Evolutionary conservation across 2,888 invertebrate genomes (phyloP).

Genomic region (Criorhina ranunculi): DNA sequence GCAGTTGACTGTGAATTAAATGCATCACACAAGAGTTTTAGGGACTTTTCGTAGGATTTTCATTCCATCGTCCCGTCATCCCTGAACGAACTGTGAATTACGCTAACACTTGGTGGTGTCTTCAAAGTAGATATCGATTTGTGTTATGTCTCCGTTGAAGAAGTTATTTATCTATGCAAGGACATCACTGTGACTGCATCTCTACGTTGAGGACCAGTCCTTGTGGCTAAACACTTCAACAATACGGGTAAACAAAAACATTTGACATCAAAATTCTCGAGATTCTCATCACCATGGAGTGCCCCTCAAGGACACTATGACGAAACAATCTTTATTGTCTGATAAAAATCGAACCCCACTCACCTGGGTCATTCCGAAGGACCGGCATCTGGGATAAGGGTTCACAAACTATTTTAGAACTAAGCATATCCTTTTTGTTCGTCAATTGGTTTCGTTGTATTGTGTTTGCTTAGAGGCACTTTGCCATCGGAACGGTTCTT

Average conservation of each 20-base stretch:
- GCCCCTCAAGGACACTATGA: slow-evolving; percentile 2
- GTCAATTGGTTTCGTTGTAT: slow-evolving; percentile 29
- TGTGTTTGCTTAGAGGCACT: slow-evolving; percentile 41
- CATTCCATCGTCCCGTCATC: slow-evolving; percentile 70
- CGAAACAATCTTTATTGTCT: slow-evolving; percentile 31
- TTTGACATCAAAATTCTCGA: slow-evolving; percentile 68
- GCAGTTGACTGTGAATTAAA: slow-evolving; percentile 66
- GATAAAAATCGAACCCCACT: slow-evolving; percentile 63
- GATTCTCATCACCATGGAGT: slow-evolving; percentile 52
- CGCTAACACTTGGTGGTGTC: slow-evolving; percentile 60
- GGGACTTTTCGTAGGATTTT: slow-evolving; percentile 71
- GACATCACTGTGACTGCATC: slow-evolving; percentile 52
- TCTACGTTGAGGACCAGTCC: slow-evolving; percentile 7
- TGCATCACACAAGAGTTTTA: slow-evolving; percentile 69
- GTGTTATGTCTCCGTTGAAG: background rate
- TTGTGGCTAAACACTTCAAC: slow-evolving; percentile 39
- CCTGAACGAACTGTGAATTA: slow-evolving; percentile 72
- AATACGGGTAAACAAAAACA: slow-evolving; percentile 67
- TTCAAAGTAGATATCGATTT: slow-evolving; percentile 44
- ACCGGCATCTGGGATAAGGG: slow-evolving; percentile 48
- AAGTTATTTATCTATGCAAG: slow-evolving; percentile 53
- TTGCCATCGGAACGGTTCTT: background rate
- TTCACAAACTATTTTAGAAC: slow-evolving; percentile 36
- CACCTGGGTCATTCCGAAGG: slow-evolving; percentile 31
- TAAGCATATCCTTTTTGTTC: slow-evolving; percentile 22